A percentile compares a stretch with the other conserved stretches of the same genome.
Conservation (phyloP, 2,113 vertebrate genomes). For the Antechinus stuartii region DNA sequence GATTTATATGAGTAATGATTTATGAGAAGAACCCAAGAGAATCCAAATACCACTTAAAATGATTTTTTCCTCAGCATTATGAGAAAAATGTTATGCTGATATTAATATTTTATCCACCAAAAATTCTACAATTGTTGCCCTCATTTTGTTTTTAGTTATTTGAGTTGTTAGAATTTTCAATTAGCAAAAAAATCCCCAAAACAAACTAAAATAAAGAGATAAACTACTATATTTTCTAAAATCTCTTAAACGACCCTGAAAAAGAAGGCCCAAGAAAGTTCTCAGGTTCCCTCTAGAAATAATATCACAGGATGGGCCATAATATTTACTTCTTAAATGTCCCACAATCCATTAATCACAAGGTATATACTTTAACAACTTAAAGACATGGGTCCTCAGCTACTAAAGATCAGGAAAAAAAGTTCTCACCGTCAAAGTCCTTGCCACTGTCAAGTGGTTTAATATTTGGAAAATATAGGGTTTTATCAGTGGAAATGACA, state of each 20-base stretch:
- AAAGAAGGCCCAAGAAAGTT: background rate
- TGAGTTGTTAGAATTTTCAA: constrained; percentile 75
- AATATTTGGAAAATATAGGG: background rate
- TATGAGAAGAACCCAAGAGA: constrained; percentile 68
- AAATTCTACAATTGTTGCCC: constrained; percentile 69
- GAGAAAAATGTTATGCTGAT: constrained; percentile 69
- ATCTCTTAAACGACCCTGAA: constrained; percentile 59
- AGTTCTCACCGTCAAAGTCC: background rate
- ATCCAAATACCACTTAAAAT: constrained; percentile 74
- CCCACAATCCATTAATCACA: constrained; percentile 55
- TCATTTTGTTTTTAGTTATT: constrained; percentile 77
- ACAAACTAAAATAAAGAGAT: constrained; percentile 47
- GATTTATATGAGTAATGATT: constrained; percentile 77
- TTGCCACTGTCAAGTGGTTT: background rate
- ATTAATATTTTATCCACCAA: constrained; percentile 72
- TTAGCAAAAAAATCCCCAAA: constrained; percentile 41
- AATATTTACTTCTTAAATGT: constrained; percentile 53
- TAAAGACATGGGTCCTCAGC: background rate
- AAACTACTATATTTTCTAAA: constrained; percentile 66
- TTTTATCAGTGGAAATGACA: background rate
- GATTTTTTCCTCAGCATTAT: constrained; percentile 75
- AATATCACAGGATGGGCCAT: constrained; percentile 46
- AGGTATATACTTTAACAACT: constrained; percentile 67
- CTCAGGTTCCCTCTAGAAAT: constrained; percentile 57
- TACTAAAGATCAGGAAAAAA: background rate